These are phyloP conservation scores for Brachynemurus nebulosus DNA, from an alignment of 2,888 invertebrate species.

Conservation along the genomic window DNA sequence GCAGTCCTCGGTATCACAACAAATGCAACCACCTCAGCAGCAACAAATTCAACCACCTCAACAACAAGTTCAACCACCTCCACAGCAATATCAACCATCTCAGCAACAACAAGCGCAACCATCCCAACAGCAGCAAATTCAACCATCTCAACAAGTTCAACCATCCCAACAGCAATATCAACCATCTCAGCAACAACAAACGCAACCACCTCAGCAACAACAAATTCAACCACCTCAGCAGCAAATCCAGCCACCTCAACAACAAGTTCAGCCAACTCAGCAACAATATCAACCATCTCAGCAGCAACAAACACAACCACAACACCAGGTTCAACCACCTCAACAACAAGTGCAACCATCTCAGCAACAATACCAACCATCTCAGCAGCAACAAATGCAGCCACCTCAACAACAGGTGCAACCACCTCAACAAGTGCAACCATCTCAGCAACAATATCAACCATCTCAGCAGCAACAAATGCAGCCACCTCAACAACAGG, in stretches of 20 bases:
- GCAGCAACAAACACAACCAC: constrained; percentile 9
- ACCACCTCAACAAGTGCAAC: constrained; percentile 18
- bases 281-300: constrained; percentile 11
- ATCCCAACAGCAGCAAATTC: too few species aligned
- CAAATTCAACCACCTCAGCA: constrained; percentile 20
- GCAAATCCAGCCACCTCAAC: constrained; percentile 23
- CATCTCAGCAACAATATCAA: constrained; percentile 12
- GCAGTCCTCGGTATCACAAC: constrained; percentile 17
- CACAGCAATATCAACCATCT: constrained; percentile 9
- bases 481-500: constrained; percentile 17
- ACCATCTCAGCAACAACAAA: too few species aligned
- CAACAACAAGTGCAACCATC: constrained; percentile 18
- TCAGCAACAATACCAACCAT: constrained; percentile 17
- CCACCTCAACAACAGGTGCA: constrained; percentile 16
- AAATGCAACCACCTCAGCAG: constrained; percentile 16
- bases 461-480: constrained; percentile 18
- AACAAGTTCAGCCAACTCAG: constrained; percentile 20
- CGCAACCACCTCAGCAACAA: constrained; percentile 20
- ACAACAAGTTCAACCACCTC: constrained; percentile 9
- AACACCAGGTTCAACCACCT: constrained; percentile 16
- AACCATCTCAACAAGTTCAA: constrained; percentile 20
- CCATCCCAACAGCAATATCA: constrained; percentile 17
- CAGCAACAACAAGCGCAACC: too few species aligned
- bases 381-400: constrained; percentile 18
- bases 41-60: constrained; percentile 24